These are phyloP conservation scores for Panagrolaimus sp. DNA, from an alignment of 1,140 invertebrate species.

Conservation along the genomic window DNA sequence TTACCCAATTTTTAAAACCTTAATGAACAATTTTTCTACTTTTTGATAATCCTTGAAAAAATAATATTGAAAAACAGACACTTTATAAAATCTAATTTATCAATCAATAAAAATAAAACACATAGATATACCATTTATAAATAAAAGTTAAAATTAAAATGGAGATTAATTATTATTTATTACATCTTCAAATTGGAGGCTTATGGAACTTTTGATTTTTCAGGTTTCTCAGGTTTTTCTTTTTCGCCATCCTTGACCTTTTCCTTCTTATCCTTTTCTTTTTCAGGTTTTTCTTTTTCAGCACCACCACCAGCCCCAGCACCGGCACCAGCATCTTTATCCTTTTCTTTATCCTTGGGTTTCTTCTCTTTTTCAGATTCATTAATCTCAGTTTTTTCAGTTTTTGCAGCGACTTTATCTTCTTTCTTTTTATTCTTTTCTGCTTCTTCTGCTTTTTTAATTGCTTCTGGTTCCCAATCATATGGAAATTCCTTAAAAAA, in stretches of 20 bases:
- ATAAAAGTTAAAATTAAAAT: too few relatives aligned
- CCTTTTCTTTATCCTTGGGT: background rate
- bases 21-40: too few relatives aligned
- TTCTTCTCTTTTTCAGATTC: background rate
- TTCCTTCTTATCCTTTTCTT: constrained; percentile 17
- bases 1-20: too few relatives aligned
- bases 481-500: constrained; percentile 47
- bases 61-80: too few relatives aligned
- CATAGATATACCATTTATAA: too few relatives aligned
- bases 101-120: too few relatives aligned
- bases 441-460: constrained; percentile 21
- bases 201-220: too few relatives aligned
- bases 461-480: constrained; percentile 40
- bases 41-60: too few relatives aligned
- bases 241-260: background rate
- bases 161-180: too few relatives aligned
- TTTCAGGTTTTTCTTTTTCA: constrained; percentile 26
- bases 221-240: too few relatives aligned
- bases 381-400: background rate
- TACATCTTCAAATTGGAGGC: too few relatives aligned
- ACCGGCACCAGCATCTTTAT: background rate
- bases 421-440: constrained; percentile 9
- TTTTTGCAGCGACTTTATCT: background rate
- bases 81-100: too few relatives aligned
- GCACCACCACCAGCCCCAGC: background rate